phyloP scores from a whole-genome alignment of 2,113 vertebrate genomes.

The Chloropsis cyanopogon region DNA sequence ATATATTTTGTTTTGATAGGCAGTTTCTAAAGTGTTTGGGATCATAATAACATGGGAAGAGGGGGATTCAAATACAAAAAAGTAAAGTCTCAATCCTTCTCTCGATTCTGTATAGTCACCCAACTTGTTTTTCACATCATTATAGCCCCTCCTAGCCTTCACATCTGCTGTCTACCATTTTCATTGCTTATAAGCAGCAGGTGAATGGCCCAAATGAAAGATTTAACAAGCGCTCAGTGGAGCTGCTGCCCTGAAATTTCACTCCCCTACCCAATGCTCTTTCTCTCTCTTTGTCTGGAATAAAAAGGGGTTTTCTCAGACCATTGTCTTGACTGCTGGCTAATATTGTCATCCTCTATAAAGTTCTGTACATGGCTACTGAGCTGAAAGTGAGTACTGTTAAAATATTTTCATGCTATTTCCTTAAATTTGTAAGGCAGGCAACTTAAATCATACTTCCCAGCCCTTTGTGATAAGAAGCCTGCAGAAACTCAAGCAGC shows the following conservation, averaged over 20 bases:
- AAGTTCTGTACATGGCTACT: not conserved
- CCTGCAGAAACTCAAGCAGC: not conserved
- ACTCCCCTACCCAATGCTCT: slow-evolving; percentile 5
- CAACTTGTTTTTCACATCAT: slow-evolving; percentile 56
- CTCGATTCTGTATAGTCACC: not conserved
- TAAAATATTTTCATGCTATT: slow-evolving; percentile 38
- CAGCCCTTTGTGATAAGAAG: not conserved
- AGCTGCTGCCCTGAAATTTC: slow-evolving; percentile 56
- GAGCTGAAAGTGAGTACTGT: not conserved
- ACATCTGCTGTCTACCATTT: slow-evolving; percentile 69
- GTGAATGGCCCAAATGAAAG: slow-evolving; percentile 67
- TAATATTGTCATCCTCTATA: not conserved
- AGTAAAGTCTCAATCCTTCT: not conserved
- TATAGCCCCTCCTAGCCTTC: slow-evolving; percentile 68
- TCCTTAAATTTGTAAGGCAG: not conserved
- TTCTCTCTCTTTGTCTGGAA: slow-evolving; percentile 36
- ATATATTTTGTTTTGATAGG: not conserved
- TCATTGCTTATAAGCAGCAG: slow-evolving; percentile 67
- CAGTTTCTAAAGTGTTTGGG: not conserved
- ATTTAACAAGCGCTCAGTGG: slow-evolving; percentile 65
- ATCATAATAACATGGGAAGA: not conserved
- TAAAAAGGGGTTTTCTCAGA: not conserved
- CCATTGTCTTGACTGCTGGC: not conserved
- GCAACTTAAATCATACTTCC: not conserved
- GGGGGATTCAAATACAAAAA: not conserved